A percentile compares a stretch with the other conserved stretches of the same genome.
These are phyloP conservation scores for Achlya flavicornis DNA, from an alignment of 2,888 invertebrate species.

Conservation along the genomic window DNA sequence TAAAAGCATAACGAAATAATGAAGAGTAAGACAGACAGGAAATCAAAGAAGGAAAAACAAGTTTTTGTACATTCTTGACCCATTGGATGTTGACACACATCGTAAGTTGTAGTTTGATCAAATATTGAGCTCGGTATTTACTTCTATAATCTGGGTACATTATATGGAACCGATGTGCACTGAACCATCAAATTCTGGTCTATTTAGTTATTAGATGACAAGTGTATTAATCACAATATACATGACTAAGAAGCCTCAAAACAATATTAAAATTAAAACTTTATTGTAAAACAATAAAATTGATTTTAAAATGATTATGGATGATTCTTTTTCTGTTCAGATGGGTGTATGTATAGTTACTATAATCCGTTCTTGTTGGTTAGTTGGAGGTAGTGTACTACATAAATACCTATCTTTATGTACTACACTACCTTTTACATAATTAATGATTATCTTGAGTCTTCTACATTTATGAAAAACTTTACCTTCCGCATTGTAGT, in stretches of 20 bases:
- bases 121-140: slow-evolving; percentile 14
- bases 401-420: too few species aligned
- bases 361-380: too few species aligned
- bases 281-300: too few species aligned
- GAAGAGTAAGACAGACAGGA: slow-evolving; percentile 31
- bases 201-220: too few species aligned
- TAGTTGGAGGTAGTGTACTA: too few species aligned
- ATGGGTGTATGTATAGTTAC: too few species aligned
- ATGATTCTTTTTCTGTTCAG: too few species aligned
- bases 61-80: slow-evolving; percentile 47
- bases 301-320: too few species aligned
- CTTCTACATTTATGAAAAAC: not conserved
- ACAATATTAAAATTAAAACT: too few species aligned
- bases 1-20: not conserved
- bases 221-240: too few species aligned
- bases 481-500: not conserved
- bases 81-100: slow-evolving; percentile 53
- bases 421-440: not conserved
- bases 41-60: slow-evolving; percentile 43
- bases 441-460: not conserved
- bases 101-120: slow-evolving; percentile 18
- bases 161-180: not conserved
- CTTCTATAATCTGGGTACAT: not conserved
- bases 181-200: too few species aligned
- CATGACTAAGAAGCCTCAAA: too few species aligned